A percentile compares a stretch with the other conserved stretches of the same genome.
phyloP scores from a whole-genome alignment of 2,797 vertebrate species.

The Onychomys torridus region DNA sequence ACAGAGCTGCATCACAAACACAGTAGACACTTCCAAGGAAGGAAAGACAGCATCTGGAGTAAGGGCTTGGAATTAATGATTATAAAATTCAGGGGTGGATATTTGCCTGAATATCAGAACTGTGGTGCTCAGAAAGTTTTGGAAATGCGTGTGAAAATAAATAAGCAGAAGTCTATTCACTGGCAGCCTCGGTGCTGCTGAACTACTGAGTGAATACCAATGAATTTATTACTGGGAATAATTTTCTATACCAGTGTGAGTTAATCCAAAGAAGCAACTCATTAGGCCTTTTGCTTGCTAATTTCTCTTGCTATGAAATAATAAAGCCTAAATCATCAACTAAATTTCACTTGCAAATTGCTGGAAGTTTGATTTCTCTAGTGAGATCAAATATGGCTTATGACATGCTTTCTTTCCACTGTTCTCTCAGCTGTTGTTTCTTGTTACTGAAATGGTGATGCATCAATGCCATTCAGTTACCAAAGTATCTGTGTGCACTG shows the following conservation, averaged over 20 bases:
- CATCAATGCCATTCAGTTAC: slow-evolving; percentile 73
- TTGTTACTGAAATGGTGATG: slow-evolving; percentile 71
- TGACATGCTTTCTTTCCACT: slow-evolving; percentile 73
- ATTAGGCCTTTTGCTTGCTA: slow-evolving; percentile 64
- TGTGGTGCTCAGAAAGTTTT: slow-evolving; percentile 6
- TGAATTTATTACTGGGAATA: slow-evolving; percentile 9
- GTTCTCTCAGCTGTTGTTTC: slow-evolving; percentile 71
- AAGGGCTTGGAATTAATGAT: slow-evolving; percentile 37
- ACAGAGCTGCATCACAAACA: neutral
- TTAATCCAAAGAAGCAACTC: slow-evolving; percentile 49
- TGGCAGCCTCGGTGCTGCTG: neutral
- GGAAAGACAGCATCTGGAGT: slow-evolving; percentile 39
- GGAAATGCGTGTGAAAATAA: slow-evolving; percentile 63
- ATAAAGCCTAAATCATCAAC: slow-evolving; percentile 72
- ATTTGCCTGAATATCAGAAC: slow-evolving; percentile 48
- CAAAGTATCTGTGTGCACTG: slow-evolving; percentile 68
- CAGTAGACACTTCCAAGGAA: neutral
- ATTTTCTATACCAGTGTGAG: slow-evolving; percentile 9
- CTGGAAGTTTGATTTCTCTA: slow-evolving; percentile 74
- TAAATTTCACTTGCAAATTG: slow-evolving; percentile 80
- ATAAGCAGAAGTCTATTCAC: slow-evolving; percentile 14
- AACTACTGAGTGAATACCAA: slow-evolving; percentile 48
- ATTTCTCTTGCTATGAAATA: slow-evolving; percentile 76
- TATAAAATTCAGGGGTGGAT: slow-evolving; percentile 49
- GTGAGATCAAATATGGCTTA: slow-evolving; percentile 77